Conservation (phyloP, 2,888 invertebrate species). For the Meloe dianella region DNA sequence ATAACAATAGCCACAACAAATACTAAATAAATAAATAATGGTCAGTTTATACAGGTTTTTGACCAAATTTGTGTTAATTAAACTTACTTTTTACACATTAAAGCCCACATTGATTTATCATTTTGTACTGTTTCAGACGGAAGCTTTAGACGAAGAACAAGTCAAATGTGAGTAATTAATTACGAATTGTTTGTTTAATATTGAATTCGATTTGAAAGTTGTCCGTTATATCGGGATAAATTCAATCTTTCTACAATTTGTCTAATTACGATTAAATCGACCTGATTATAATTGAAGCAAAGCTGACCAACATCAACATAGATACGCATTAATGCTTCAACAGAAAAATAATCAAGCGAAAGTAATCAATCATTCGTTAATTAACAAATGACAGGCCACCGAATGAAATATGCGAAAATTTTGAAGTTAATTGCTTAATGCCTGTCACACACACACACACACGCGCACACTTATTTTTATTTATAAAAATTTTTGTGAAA, state of each 20-base stretch:
- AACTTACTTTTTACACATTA: too few species aligned
- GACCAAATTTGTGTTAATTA: too few species aligned
- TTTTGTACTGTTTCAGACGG: conserved; percentile 46
- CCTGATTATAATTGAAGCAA: too few species aligned
- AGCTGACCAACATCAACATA: too few species aligned
- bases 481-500: conserved; percentile 1
- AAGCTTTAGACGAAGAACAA: conserved; percentile 55
- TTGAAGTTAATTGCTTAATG: neutral
- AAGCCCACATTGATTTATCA: neutral
- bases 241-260: too few species aligned
- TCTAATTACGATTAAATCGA: too few species aligned
- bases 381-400: neutral
- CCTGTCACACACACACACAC: neutral
- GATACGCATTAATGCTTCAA: too few species aligned
- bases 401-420: neutral
- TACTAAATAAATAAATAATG: neutral
- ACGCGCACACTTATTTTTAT: conserved; percentile 25
- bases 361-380: neutral
- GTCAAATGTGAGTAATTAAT: conserved; percentile 53
- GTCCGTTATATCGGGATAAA: too few species aligned
- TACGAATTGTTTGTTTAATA: neutral
- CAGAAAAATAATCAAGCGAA: neutral
- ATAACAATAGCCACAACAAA: too few species aligned
- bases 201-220: neutral
- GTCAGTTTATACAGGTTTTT: neutral